Conservation (phyloP, 35 echinoderm and acorn worm species). For the Ophioderma brevispina region DNA sequence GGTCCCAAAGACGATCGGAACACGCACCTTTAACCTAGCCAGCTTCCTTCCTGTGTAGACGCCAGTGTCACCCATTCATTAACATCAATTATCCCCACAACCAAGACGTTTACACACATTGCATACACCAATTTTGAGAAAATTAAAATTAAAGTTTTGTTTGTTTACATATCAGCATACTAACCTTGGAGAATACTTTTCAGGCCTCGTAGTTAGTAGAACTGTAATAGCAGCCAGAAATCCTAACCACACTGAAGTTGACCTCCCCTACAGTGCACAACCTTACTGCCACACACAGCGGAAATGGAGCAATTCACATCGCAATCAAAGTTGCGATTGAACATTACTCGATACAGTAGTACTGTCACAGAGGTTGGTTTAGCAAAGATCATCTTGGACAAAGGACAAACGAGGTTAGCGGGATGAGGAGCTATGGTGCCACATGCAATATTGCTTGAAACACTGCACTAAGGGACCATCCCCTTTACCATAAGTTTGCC, state of each 20-base stretch:
- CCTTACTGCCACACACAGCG: slow-evolving; percentile 67
- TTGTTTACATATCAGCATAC: neutral
- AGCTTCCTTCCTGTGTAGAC: too few species aligned
- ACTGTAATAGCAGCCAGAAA: slow-evolving; percentile 73
- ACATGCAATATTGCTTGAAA: slow-evolving; percentile 66
- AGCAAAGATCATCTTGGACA: slow-evolving; percentile 94
- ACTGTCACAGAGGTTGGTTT: slow-evolving; percentile 80
- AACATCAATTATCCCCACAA: too few species aligned
- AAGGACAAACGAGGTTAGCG: slow-evolving; percentile 91
- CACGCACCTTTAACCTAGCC: too few species aligned
- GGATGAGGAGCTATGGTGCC: slow-evolving; percentile 87
- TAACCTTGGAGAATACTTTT: slow-evolving; percentile 92
- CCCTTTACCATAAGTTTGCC: slow-evolving; percentile 47
- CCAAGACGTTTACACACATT: too few species aligned
- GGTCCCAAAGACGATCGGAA: too few species aligned
- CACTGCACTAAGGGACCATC: slow-evolving; percentile 66
- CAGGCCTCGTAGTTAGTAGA: slow-evolving; percentile 66
- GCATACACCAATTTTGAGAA: too few species aligned
- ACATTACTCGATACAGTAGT: slow-evolving; percentile 45
- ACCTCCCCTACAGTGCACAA: slow-evolving; percentile 87
- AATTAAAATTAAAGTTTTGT: too few species aligned
- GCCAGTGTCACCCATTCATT: too few species aligned
- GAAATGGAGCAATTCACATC: slow-evolving; percentile 73
- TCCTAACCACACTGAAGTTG: slow-evolving; percentile 88
- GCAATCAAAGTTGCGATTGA: slow-evolving; percentile 51